Conservation (phyloP, 2,888 invertebrate genomes). For the Herminia tarsipennalis region DNA sequence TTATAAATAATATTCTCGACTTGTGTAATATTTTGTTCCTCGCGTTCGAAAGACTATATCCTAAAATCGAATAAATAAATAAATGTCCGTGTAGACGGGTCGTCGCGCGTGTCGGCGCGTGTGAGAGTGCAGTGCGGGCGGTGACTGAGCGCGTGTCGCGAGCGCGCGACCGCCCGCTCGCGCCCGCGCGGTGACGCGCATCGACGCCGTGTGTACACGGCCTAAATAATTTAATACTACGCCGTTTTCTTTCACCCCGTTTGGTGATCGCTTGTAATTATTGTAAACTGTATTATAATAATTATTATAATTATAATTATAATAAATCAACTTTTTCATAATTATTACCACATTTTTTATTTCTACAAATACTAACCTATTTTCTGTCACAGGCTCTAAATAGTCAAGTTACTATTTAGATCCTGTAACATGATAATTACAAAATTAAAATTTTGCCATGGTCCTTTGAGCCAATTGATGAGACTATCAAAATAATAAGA, state of each 20-base stretch:
- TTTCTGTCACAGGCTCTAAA: background rate
- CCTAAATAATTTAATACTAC: slow-evolving; percentile 82
- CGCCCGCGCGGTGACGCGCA: too few species aligned
- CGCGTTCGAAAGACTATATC: slow-evolving; percentile 86
- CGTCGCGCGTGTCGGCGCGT: slow-evolving; percentile 41
- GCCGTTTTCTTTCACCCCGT: slow-evolving; percentile 85
- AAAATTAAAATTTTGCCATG: too few species aligned
- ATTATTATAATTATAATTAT: slow-evolving; percentile 84
- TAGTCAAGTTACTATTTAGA: too few species aligned
- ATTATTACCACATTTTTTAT: slow-evolving; percentile 80
- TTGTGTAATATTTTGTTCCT: slow-evolving; percentile 85
- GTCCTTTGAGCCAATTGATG: too few species aligned
- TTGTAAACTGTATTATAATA: slow-evolving; percentile 86
- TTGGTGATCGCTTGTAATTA: slow-evolving; percentile 86
- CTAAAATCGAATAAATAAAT: slow-evolving; percentile 75
- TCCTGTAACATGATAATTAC: too few species aligned
- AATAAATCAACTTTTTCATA: slow-evolving; percentile 86
- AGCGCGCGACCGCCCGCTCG: slow-evolving; percentile 12
- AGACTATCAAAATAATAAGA: too few species aligned
- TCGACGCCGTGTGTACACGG: slow-evolving; percentile 59
- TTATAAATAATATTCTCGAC: slow-evolving; percentile 84
- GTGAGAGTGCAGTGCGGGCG: slow-evolving; percentile 30
- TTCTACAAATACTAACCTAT: slow-evolving; percentile 26
- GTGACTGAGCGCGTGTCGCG: slow-evolving; percentile 19
- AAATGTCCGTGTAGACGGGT: slow-evolving; percentile 55